Evolutionary conservation across 2,888 invertebrate genomes (phyloP).

Genomic region (Papilio gigon): DNA sequence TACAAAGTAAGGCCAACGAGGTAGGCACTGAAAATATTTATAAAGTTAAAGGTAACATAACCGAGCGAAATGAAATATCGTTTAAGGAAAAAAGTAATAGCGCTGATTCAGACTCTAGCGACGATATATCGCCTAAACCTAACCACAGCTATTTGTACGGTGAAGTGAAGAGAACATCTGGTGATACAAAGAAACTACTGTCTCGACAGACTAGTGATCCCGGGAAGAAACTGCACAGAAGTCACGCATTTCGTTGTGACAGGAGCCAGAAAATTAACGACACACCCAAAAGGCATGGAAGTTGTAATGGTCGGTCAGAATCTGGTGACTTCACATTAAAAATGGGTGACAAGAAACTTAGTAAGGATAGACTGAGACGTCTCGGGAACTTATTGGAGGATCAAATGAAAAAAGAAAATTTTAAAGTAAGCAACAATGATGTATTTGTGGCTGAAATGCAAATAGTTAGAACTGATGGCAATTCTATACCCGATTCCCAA

Average conservation of each 20-base stretch:
- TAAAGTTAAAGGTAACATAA: slow-evolving; percentile 38
- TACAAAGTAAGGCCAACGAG: slow-evolving; percentile 42
- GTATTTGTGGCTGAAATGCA: slow-evolving; percentile 49
- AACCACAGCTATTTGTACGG: slow-evolving; percentile 71
- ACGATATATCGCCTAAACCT: slow-evolving; percentile 56
- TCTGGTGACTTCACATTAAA: slow-evolving; percentile 65
- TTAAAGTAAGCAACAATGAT: slow-evolving; percentile 49
- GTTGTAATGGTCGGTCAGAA: slow-evolving; percentile 71
- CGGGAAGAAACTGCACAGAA: slow-evolving; percentile 81
- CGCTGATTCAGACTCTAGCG: slow-evolving; percentile 52
- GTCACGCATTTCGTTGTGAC: slow-evolving; percentile 83
- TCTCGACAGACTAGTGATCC: slow-evolving; percentile 78
- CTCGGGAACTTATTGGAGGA: slow-evolving; percentile 73
- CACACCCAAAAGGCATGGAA: slow-evolving; percentile 68
- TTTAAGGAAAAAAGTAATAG: slow-evolving; percentile 37
- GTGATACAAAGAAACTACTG: slow-evolving; percentile 65
- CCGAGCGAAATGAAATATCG: slow-evolving; percentile 42
- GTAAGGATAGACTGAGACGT: slow-evolving; percentile 69
- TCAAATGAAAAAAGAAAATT: slow-evolving; percentile 75
- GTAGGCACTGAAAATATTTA: slow-evolving; percentile 40
- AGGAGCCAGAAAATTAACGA: slow-evolving; percentile 66
- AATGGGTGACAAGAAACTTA: slow-evolving; percentile 69
- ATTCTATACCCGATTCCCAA: slow-evolving; percentile 68
- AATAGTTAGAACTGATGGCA: slow-evolving; percentile 45
- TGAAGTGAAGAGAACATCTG: slow-evolving; percentile 61